Percentiles rank a stretch among this genome's conserved stretches.
Evolutionary conservation across 2,113 vertebrate genomes (phyloP).

Genomic region (Pelecanoides urinatrix): DNA sequence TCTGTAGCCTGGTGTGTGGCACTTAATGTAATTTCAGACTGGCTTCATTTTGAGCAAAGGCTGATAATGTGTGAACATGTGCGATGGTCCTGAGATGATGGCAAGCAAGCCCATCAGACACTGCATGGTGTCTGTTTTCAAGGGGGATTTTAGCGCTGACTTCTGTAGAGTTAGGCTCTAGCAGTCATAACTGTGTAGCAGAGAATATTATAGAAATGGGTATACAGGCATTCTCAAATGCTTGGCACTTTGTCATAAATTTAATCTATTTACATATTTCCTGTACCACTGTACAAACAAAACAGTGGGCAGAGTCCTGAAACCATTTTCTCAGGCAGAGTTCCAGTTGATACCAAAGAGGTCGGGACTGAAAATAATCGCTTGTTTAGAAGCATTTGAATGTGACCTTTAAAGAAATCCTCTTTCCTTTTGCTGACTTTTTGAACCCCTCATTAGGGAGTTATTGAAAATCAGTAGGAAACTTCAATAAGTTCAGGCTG

Average conservation of each 20-base stretch:
- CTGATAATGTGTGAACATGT: slow-evolving; percentile 1
- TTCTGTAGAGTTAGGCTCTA: neutral
- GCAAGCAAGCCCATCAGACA: neutral
- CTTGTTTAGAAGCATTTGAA: slow-evolving; percentile 2
- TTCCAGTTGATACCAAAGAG: slow-evolving; percentile 33
- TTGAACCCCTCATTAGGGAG: neutral
- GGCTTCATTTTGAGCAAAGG: neutral
- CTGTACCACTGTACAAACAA: slow-evolving; percentile 24
- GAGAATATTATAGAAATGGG: neutral
- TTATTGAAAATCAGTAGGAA: neutral
- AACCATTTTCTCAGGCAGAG: slow-evolving; percentile 33
- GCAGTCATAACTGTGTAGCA: neutral
- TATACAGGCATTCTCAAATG: neutral
- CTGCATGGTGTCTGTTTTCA: neutral
- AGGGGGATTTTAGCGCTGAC: neutral
- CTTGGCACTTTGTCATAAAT: slow-evolving; percentile 19
- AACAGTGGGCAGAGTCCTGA: neutral
- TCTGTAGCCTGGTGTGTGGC: neutral
- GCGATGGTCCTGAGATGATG: neutral
- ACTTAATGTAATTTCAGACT: neutral
- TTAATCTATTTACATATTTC: slow-evolving; percentile 50
- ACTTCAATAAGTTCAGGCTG: neutral
- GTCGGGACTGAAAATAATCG: neutral
- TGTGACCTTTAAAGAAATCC: slow-evolving; percentile 30
- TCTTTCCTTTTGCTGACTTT: neutral